Evolutionary conservation across 2,113 vertebrate species (phyloP), one percentile per base, ranked within the genome.

Genomic region (Actinemys pallida): DNA sequence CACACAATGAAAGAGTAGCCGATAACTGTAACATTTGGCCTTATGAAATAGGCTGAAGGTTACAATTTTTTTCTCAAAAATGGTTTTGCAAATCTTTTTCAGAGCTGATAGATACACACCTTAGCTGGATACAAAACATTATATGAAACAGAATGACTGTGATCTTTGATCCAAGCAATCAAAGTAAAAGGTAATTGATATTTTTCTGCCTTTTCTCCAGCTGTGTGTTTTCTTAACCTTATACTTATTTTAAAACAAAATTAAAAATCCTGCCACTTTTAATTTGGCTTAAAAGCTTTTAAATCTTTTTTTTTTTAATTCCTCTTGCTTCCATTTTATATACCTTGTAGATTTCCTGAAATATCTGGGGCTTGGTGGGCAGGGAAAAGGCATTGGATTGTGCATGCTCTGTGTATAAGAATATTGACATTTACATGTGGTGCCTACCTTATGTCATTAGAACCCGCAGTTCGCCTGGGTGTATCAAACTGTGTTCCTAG

Each of bases 81-180:
- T 97, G 98, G 95, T 99, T 98, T 98, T 99, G 98, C 98, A 98
- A 97, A 97, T 99, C 98, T 99, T 98, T 99, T 99, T 99, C 98
- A 99, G 98, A 99, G 97, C 98, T 99, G 98, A 98, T 99, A 99
- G 98, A 99, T 97, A 99, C 98, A 99, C 98, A 98, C 97, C 98
- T 99, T 99, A 99, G 98, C 98, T 99, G 98, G 98, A 98, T 99
- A 98, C 98, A 99, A 99, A 99, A 99, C 98, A 99, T 99, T 98
- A 98, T 98, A 98, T 98, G 98, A 99, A 98, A 98, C 98, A 98
- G 98, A 98, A 97, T 98, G 98, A 97, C 98, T 98, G 98, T 98
- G 98, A 98, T 98, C 98, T 99, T 98, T 98, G 98, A 98, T 98
- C 98, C 98, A 91, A 98, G 98, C 97, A 98, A 98, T 98, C 98